These are phyloP conservation scores for Xiphophorus maculatus DNA, from an alignment of 2,113 vertebrate genomes.

Conservation along the genomic window DNA sequence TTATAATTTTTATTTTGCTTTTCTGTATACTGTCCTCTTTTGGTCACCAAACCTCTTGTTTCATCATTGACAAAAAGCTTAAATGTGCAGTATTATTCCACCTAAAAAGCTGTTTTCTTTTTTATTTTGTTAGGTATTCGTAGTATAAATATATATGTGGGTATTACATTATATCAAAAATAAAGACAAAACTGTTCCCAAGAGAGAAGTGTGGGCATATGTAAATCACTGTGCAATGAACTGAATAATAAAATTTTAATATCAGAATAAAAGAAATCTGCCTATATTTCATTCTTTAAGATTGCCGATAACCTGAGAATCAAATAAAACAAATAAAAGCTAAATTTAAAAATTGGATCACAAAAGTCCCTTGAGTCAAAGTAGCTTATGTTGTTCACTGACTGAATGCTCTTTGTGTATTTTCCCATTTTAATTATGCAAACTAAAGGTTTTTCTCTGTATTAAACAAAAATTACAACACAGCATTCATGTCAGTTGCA, in stretches of 20 bases:
- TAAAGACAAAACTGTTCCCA: too few species aligned
- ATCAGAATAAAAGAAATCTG: not conserved
- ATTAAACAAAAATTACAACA: not conserved
- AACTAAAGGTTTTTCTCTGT: not conserved
- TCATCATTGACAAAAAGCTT: not conserved
- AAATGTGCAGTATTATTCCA: not conserved
- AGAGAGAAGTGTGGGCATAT: too few species aligned
- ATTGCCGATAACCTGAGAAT: not conserved
- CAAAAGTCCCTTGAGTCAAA: not conserved
- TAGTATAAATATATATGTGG: too few species aligned
- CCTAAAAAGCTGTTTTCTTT: not conserved
- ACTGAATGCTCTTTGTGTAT: not conserved
- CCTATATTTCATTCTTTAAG: not conserved
- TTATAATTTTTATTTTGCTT: too few species aligned
- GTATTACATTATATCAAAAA: too few species aligned
- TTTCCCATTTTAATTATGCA: not conserved
- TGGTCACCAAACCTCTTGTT: not conserved
- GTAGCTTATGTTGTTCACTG: not conserved
- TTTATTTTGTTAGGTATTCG: too few species aligned
- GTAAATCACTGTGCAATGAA: too few species aligned
- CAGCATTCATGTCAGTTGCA: not conserved
- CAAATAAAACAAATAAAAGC: too few species aligned
- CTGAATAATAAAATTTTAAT: too few species aligned
- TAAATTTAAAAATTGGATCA: too few species aligned
- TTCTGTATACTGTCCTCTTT: not conserved